Conservation (phyloP, 2,797 vertebrate genomes). For the Onychomys torridus region DNA sequence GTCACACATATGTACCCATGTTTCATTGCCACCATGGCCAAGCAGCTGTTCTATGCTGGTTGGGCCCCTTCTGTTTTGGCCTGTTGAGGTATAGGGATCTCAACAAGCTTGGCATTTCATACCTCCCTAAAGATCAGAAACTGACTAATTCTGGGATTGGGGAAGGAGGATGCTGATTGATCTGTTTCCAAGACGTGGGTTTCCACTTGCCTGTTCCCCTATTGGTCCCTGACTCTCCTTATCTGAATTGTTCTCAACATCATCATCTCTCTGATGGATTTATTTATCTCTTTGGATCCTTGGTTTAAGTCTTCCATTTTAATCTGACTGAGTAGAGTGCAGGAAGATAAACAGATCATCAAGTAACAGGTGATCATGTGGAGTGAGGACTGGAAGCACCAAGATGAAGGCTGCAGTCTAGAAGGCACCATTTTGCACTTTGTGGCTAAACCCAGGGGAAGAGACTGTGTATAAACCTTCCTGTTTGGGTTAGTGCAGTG, state of each 20-base stretch:
- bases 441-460: background rate
- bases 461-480: background rate
- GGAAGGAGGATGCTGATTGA: too few relatives aligned
- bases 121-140: background rate
- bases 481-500: background rate
- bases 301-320: background rate
- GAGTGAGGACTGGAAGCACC: background rate
- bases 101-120: background rate
- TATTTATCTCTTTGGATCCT: background rate
- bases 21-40: conserved; percentile 89
- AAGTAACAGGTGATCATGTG: background rate
- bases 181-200: background rate
- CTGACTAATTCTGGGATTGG: background rate
- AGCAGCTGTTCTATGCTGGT: background rate
- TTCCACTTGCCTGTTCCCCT: background rate
- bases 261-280: background rate
- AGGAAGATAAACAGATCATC: too few relatives aligned
- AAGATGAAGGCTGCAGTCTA: background rate
- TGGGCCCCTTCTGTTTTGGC: background rate
- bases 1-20: conserved; percentile 88
- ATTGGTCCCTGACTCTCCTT: background rate
- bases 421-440: background rate
- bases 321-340: background rate
- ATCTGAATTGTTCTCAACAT: background rate
- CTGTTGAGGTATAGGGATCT: too few relatives aligned